A percentile compares a stretch with the other conserved stretches of the same genome.
Conservation (phyloP, 1,140 invertebrate species). For the Trichonephila clavata region DNA sequence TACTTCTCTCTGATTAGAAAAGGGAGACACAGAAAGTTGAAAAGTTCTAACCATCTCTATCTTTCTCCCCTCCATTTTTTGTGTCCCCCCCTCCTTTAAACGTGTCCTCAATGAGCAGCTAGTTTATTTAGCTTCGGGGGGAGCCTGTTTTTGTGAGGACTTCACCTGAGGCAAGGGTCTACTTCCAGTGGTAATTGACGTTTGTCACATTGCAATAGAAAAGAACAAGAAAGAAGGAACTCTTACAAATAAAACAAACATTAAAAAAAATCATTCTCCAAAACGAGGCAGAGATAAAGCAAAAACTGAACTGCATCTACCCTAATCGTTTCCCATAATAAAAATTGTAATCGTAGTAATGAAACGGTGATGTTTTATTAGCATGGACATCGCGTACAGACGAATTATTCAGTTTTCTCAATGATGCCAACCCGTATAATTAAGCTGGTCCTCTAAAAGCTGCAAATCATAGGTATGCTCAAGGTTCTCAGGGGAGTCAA, state of each 20-base stretch:
- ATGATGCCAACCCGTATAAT: slow-evolving; percentile 56
- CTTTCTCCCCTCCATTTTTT: not conserved
- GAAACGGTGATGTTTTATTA: slow-evolving; percentile 68
- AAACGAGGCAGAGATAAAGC: slow-evolving; percentile 34
- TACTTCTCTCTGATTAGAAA: not conserved
- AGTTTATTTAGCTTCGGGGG: slow-evolving; percentile 53
- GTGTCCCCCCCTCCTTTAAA: not conserved
- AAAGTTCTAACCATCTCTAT: not conserved
- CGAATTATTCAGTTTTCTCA: slow-evolving; percentile 65
- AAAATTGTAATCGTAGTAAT: slow-evolving; percentile 49
- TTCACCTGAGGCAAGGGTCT: slow-evolving; percentile 36
- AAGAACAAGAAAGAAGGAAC: slow-evolving; percentile 11
- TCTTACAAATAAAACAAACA: slow-evolving; percentile 19
- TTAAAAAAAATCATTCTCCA: not conserved
- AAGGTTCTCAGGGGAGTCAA: slow-evolving; percentile 43
- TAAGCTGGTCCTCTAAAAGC: slow-evolving; percentile 53
- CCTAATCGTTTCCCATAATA: slow-evolving; percentile 64
- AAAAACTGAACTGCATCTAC: not conserved
- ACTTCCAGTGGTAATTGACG: slow-evolving; percentile 65
- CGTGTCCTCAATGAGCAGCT: slow-evolving; percentile 42
- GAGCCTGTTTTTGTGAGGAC: slow-evolving; percentile 48
- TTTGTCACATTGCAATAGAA: slow-evolving; percentile 59
- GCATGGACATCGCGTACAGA: slow-evolving; percentile 46
- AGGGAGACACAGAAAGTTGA: not conserved
- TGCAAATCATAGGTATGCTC: slow-evolving; percentile 54